Conservation (phyloP, 2,888 invertebrate genomes). For the Icerya purchasi region DNA sequence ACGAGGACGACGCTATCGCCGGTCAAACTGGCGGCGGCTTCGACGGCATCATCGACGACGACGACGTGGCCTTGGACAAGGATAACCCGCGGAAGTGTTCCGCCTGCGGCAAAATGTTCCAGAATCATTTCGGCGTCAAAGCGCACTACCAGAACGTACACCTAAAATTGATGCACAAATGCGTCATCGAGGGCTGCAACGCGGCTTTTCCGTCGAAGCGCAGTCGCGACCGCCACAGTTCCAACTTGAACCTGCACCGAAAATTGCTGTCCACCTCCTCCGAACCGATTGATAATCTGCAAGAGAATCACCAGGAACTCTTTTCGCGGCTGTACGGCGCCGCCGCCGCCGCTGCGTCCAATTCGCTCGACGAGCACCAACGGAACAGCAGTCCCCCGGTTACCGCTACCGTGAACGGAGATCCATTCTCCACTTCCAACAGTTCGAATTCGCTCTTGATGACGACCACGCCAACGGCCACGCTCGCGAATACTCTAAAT, state of each 20-base stretch:
- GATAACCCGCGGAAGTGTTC: constrained; percentile 80
- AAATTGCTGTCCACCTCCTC: constrained; percentile 54
- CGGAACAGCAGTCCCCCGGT: not conserved
- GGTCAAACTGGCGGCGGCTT: constrained; percentile 44
- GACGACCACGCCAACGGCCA: constrained; percentile 29
- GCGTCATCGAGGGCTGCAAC: constrained; percentile 82
- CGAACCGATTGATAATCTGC: not conserved
- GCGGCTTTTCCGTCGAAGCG: constrained; percentile 85
- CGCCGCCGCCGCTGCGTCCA: not conserved
- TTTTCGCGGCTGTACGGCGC: not conserved
- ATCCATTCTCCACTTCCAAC: constrained; percentile 15
- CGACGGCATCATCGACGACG: constrained; percentile 39
- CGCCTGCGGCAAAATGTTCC: constrained; percentile 80
- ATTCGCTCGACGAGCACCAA: not conserved
- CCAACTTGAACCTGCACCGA: constrained; percentile 74
- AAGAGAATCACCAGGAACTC: not conserved
- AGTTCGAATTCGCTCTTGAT: constrained; percentile 23
- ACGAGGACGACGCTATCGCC: constrained; percentile 29
- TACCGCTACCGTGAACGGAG: not conserved
- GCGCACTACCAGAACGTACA: constrained; percentile 91
- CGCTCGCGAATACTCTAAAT: not conserved
- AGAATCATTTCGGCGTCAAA: constrained; percentile 79
- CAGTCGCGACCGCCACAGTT: constrained; percentile 76
- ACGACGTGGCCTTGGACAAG: constrained; percentile 73
- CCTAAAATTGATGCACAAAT: constrained; percentile 84